phyloP scores from a whole-genome alignment of 2,113 vertebrate species.

The Falco punctatus region DNA sequence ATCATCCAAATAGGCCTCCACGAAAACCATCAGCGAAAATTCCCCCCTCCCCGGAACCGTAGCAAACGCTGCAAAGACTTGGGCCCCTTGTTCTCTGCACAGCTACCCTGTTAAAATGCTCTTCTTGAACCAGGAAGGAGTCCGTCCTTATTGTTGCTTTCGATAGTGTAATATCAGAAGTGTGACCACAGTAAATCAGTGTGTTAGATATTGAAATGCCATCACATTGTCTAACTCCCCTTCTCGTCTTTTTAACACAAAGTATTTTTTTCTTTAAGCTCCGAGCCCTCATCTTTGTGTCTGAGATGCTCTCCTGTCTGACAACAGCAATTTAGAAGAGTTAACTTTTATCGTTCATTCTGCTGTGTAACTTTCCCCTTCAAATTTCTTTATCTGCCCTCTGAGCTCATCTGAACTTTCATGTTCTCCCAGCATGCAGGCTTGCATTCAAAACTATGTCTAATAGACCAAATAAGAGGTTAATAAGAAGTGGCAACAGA shows the following conservation, averaged over 20 bases:
- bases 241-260: constrained; percentile 54
- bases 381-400: constrained; percentile 82
- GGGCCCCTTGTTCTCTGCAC: background rate
- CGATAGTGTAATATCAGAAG: constrained; percentile 30
- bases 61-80: background rate
- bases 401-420: constrained; percentile 89
- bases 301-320: constrained; percentile 71
- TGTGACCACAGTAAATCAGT: constrained; percentile 9
- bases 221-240: constrained; percentile 38
- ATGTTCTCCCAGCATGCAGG: constrained; percentile 88
- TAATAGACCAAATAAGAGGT: constrained; percentile 93
- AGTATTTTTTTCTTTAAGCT: constrained; percentile 44
- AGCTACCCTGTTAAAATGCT: background rate
- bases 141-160: constrained; percentile 23
- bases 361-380: constrained; percentile 82
- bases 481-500: constrained; percentile 96
- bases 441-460: constrained; percentile 85
- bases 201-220: constrained; percentile 48
- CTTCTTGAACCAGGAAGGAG: constrained; percentile 33
- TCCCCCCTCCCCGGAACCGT: background rate
- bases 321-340: constrained; percentile 80
- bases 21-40: background rate
- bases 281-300: constrained; percentile 62
- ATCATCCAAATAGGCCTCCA: background rate
- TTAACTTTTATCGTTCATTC: constrained; percentile 82